phyloP scores from a whole-genome alignment of 2,888 invertebrate genomes.

The Drosophila paucipuncta region DNA sequence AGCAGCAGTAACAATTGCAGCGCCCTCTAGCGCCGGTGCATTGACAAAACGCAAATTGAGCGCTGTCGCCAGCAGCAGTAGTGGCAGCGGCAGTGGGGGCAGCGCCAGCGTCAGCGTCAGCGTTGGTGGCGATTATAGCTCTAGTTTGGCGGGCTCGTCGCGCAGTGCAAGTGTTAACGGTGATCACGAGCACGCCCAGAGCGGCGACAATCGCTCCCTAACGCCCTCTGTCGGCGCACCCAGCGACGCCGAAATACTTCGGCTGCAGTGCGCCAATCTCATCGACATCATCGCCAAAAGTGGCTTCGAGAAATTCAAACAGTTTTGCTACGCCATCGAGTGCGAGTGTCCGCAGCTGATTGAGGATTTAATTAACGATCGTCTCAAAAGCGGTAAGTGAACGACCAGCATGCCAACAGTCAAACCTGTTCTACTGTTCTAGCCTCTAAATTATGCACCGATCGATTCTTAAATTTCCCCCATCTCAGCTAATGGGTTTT shows the following conservation, averaged over 20 bases:
- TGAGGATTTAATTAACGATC: slow-evolving; percentile 88
- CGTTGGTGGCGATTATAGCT: slow-evolving; percentile 60
- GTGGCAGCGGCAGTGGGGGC: slow-evolving; percentile 65
- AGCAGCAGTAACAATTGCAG: slow-evolving; percentile 26
- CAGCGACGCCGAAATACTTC: slow-evolving; percentile 82
- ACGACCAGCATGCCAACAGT: slow-evolving; percentile 22
- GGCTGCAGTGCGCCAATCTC: slow-evolving; percentile 87
- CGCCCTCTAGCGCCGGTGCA: slow-evolving; percentile 73
- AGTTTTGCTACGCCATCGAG: slow-evolving; percentile 88
- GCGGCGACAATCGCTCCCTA: slow-evolving; percentile 82
- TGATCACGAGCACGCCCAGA: slow-evolving; percentile 81
- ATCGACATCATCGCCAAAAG: slow-evolving; percentile 88
- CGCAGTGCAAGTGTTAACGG: slow-evolving; percentile 83
- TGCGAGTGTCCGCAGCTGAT: slow-evolving; percentile 88
- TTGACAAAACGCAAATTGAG: slow-evolving; percentile 81
- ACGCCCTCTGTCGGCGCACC: slow-evolving; percentile 78
- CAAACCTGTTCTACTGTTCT: slow-evolving; percentile 65
- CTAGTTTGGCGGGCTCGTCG: slow-evolving; percentile 72
- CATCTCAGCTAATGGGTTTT: slow-evolving; percentile 63
- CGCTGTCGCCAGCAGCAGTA: slow-evolving; percentile 81
- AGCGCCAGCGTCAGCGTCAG: slow-evolving; percentile 54
- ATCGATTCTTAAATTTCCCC: slow-evolving; percentile 63
- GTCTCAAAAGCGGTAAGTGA: slow-evolving; percentile 86
- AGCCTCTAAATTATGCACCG: slow-evolving; percentile 71
- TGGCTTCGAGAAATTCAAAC: slow-evolving; percentile 87